Evolutionary conservation across 1,140 invertebrate genomes (phyloP).

Genomic region (Papilio helenus): DNA sequence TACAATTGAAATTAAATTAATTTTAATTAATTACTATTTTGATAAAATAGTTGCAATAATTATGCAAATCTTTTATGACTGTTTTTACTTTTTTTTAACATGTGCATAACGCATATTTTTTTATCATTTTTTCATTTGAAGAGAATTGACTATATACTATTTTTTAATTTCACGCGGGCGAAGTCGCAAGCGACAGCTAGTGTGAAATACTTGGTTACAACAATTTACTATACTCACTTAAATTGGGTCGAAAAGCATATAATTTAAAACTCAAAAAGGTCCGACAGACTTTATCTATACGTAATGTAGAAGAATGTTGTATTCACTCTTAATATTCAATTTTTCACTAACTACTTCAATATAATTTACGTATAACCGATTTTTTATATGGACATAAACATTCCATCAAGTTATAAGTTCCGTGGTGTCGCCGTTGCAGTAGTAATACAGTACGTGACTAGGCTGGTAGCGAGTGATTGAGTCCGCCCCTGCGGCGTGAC

Average conservation of each 20-base stretch:
- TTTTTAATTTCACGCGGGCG: too few relatives aligned
- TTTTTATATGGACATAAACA: background rate
- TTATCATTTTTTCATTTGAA: too few relatives aligned
- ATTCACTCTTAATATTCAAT: background rate
- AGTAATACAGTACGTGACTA: background rate
- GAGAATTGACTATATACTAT: too few relatives aligned
- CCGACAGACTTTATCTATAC: background rate
- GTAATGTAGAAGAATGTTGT: background rate
- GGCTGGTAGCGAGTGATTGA: background rate
- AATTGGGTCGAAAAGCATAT: background rate
- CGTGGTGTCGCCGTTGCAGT: background rate
- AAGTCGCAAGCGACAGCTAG: too few relatives aligned
- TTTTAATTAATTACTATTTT: too few relatives aligned
- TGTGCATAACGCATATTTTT: too few relatives aligned
- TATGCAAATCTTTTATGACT: too few relatives aligned
- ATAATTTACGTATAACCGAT: background rate
- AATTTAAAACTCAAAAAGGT: background rate
- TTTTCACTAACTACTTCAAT: background rate
- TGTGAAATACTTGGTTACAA: too few relatives aligned
- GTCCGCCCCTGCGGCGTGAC: slow-evolving; percentile 50
- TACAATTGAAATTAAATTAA: background rate
- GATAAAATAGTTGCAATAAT: too few relatives aligned
- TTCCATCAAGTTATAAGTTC: too few relatives aligned
- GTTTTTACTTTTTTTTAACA: too few relatives aligned
- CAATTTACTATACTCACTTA: background rate